Base-by-base conservation (phyloP, 2,888 invertebrate species). In the Drosophila leonis region DNA sequence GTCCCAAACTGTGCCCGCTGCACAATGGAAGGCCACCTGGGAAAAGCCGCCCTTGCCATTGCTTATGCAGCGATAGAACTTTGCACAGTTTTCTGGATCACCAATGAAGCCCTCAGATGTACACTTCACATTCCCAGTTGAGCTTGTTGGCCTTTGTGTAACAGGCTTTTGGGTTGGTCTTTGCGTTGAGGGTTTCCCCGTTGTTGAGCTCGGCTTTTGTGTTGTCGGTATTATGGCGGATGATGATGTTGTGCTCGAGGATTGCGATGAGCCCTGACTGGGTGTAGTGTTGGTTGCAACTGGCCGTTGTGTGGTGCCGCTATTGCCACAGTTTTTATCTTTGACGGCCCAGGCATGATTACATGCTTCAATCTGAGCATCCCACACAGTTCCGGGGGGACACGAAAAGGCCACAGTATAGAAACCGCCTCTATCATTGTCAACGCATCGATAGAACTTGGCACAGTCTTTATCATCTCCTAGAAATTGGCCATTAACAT, bases 31-130 rank as follows among this genome's bases (percentile, higher is more conserved):
- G 18, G 95, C 94, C 81, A 95, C 95, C 90, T 94, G 94, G 3
- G 93, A 94, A 59, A 93, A 95, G 20, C 94, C 94, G 18, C 94
- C 95, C 67, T 94, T 94, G 42, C 94, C 95, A 83, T 95, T 94
- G 68, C 94, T 92, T 0, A 95, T 95, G 88, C 96, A 96, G 44
- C 96, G 94, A 85, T 95, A 95, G 91, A 96, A 96, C 85, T 95
- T 95, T 33, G 94, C 94, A 82, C 96, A 96, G 66, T 95, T 93
- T 15, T 82, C 83, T 2, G 92, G 90, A 86, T 94, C 93, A 0
- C 92, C 91, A 31, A 92, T 83, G 70, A 93, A 94, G 27, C 94
- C 94, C 62, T 93, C 94, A 0, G 83, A 70, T 13, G 67, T 84
- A 55, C 94, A 94, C 44, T 87, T 94, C 88, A 52, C 78, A n/a